These are phyloP conservation scores for Clistopyga incitator DNA, from an alignment of 2,888 invertebrate species.

Conservation along the genomic window DNA sequence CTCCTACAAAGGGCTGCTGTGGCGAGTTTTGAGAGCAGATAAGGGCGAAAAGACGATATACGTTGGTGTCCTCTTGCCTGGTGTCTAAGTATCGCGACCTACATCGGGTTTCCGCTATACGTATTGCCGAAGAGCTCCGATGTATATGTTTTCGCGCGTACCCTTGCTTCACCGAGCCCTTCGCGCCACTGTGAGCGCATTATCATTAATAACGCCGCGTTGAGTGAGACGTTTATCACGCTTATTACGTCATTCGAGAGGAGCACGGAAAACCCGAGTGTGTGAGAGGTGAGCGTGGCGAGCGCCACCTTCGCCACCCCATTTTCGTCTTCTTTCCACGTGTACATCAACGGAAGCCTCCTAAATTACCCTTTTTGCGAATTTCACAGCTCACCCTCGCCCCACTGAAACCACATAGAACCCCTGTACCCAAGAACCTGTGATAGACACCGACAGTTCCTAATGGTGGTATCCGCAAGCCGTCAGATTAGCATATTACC, in stretches of 20 bases:
- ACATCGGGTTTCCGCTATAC: constrained; percentile 33
- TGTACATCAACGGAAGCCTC: background rate
- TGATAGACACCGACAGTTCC: constrained; percentile 27
- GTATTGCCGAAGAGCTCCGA: background rate
- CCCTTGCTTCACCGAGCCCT: constrained; percentile 29
- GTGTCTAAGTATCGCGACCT: constrained; percentile 23
- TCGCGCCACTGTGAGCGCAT: constrained; percentile 33
- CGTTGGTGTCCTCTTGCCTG: background rate
- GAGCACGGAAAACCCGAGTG: constrained; percentile 13
- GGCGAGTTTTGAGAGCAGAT: background rate
- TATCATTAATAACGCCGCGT: constrained; percentile 60
- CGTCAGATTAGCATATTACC: constrained; percentile 15
- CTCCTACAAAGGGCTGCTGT: too few relatives aligned
- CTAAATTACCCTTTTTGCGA: constrained; percentile 4
- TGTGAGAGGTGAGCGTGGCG: background rate
- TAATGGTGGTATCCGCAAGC: constrained; percentile 5
- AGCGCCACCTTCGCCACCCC: background rate
- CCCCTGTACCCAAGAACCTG: background rate
- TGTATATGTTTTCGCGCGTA: constrained; percentile 6
- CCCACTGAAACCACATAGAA: background rate
- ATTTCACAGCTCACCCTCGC: background rate
- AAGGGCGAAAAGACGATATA: background rate
- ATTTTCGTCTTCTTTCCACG: background rate
- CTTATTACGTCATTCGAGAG: constrained; percentile 31
- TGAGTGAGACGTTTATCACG: constrained; percentile 60